Evolutionary conservation across 2,888 invertebrate species (phyloP).

Genomic region (Leptinotarsa haldemani): DNA sequence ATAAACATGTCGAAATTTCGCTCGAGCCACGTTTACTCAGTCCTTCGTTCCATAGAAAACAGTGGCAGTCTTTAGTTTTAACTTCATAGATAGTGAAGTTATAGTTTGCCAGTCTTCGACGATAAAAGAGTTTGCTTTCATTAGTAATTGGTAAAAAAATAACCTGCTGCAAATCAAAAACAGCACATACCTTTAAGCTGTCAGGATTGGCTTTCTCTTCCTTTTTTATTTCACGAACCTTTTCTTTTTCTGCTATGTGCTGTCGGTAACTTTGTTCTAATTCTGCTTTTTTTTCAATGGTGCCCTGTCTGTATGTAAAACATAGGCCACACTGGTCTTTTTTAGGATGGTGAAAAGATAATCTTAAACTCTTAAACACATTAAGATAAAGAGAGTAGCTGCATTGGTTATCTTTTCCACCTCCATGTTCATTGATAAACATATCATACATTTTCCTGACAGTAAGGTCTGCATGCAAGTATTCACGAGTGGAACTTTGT

Average conservation of each 20-base stretch:
- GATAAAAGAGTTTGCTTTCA: slow-evolving; percentile 17
- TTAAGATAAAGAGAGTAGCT: neutral
- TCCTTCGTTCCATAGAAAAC: slow-evolving; percentile 28
- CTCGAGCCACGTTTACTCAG: slow-evolving; percentile 12
- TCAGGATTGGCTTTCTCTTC: slow-evolving; percentile 18
- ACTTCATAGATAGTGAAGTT: slow-evolving; percentile 33
- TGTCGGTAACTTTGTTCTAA: slow-evolving; percentile 15
- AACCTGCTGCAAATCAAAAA: slow-evolving; percentile 36
- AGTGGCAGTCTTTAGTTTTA: slow-evolving; percentile 21
- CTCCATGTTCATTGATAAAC: neutral
- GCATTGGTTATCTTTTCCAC: neutral
- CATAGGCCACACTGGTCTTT: slow-evolving; percentile 33
- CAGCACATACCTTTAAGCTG: slow-evolving; percentile 14
- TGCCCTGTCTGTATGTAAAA: slow-evolving; percentile 22
- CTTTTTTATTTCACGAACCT: neutral
- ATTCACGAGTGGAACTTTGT: slow-evolving; percentile 22
- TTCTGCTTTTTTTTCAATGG: slow-evolving; percentile 21
- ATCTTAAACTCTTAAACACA: slow-evolving; percentile 23
- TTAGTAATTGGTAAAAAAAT: slow-evolving; percentile 26
- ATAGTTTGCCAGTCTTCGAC: slow-evolving; percentile 20
- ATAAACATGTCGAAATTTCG: slow-evolving; percentile 25
- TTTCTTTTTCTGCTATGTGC: slow-evolving; percentile 24
- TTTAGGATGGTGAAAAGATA: slow-evolving; percentile 31
- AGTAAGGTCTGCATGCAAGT: slow-evolving; percentile 3
- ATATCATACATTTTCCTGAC: slow-evolving; percentile 6